Evolutionary conservation across 2,113 vertebrate genomes (phyloP), one percentile per base, ranked within the genome.

Genomic region (Acrocephalus arundinaceus): DNA sequence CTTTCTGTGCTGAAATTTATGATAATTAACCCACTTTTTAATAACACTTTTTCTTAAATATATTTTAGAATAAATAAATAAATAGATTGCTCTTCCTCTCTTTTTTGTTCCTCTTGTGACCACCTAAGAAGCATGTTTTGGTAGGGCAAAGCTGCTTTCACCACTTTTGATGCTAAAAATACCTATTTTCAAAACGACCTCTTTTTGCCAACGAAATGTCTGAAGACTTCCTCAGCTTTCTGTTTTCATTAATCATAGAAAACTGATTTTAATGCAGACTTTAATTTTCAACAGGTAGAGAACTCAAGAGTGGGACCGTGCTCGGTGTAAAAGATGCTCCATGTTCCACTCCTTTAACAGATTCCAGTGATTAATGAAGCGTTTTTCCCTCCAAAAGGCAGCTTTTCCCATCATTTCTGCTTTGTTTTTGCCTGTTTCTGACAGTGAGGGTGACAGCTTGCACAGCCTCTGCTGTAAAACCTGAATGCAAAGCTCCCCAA

Each of bases 271-370:
- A 93, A 92, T 33, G 86, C 88, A 94, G 92, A 85, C 25, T 76
- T 82, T 89, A 28, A 95, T 96, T 97, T 96, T 85, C 97, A 92
- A 93, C 96, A 93, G 91, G 94, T 48, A 58, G 73, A 93, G 63
- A 41, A 85, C 96, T 84, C 52, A 12, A 93, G 65, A 91, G 58
- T 0, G 2, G 0, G 1, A 16, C 23, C 5, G 1, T 2, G 6
- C 37, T 96, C 66, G 15, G 51, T 83, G 93, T 90, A 87, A 97
- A 96, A 73, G 92, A 79, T 39, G 84, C 39, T 94, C 80, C 5
- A 2, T 2, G 52, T 82, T 30, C 59, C 80, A 73, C 51, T 73
- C 94, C 78, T 71, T 82, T 23, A 95, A 92, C 89, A 88, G 84
- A 85, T 83, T 17, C 86, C 88, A 94, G 86, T 78, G 90, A 89